phyloP scores from a whole-genome alignment of 2,888 invertebrate genomes.

The Rhamphomyia laevipes region DNA sequence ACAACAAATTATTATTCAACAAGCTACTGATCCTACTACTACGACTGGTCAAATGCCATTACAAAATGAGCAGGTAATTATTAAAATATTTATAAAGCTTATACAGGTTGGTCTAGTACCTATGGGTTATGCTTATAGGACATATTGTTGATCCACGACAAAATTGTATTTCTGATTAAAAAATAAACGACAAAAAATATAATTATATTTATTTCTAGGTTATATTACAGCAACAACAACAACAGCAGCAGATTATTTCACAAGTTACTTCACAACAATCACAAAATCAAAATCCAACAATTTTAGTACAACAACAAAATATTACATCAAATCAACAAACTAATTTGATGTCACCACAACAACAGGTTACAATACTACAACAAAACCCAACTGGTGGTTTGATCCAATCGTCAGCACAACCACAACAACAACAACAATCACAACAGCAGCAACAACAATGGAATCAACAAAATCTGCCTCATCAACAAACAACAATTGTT shows the following conservation, averaged over 20 bases:
- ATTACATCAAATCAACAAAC: slow-evolving; percentile 35
- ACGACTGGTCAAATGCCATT: no score
- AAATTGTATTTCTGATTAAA: no score
- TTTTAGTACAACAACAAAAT: slow-evolving; percentile 33
- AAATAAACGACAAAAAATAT: no score
- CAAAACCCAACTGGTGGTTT: slow-evolving; percentile 10
- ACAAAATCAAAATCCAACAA: slow-evolving; percentile 34
- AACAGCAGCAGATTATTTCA: slow-evolving; percentile 20
- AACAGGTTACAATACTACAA: slow-evolving; percentile 16
- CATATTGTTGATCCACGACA: no score
- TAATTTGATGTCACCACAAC: slow-evolving; percentile 22
- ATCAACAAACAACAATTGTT: slow-evolving; percentile 21
- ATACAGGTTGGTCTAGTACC: no score
- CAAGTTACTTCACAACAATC: slow-evolving; percentile 20
- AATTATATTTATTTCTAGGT: slow-evolving; percentile 31
- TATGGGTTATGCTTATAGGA: no score
- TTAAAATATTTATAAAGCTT: no score
- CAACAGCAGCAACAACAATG: slow-evolving; percentile 44
- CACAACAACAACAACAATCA: slow-evolving; percentile 11
- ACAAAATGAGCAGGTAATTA: background rate
- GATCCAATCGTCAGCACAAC: slow-evolving; percentile 1
- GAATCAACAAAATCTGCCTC: slow-evolving; percentile 37
- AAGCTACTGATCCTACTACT: slow-evolving; percentile 5
- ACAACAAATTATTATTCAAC: slow-evolving; percentile 13
- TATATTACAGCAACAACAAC: slow-evolving; percentile 40